phyloP scores from a whole-genome alignment of 2,797 vertebrate species.

The Eulemur rubriventer region DNA sequence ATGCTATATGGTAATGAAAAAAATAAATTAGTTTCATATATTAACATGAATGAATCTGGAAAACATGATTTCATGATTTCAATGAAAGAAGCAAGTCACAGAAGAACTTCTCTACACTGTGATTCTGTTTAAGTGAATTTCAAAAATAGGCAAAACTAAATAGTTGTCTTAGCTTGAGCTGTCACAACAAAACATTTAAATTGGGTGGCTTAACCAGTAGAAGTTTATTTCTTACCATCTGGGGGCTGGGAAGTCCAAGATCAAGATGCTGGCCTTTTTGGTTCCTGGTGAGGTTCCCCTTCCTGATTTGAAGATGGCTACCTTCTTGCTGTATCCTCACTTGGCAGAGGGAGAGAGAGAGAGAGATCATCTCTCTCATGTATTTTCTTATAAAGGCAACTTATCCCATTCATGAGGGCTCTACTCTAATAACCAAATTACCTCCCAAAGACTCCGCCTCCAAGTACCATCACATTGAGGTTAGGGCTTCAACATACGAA shows the following conservation, averaged over 20 bases:
- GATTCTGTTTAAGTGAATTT: background rate
- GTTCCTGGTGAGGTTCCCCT: background rate
- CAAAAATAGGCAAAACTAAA: background rate
- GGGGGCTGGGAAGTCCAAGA: background rate
- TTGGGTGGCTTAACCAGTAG: background rate
- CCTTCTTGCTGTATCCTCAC: background rate
- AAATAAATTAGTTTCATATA: background rate
- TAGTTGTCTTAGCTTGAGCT: background rate
- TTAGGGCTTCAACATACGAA: background rate
- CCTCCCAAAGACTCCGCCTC: background rate
- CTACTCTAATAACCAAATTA: background rate
- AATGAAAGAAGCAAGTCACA: background rate
- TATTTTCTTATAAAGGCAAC: background rate
- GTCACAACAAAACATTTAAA: background rate
- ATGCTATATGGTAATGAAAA: background rate
- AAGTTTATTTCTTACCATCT: background rate
- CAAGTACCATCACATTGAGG: background rate
- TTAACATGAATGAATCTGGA: background rate
- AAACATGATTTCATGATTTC: background rate
- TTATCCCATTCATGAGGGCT: background rate
- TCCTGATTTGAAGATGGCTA: background rate
- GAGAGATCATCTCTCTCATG: background rate
- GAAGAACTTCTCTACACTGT: background rate
- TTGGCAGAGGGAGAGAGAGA: background rate
- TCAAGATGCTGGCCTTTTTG: background rate